Conservation (phyloP, 2,113 vertebrate species). For the Microcebus jonahi region DNA sequence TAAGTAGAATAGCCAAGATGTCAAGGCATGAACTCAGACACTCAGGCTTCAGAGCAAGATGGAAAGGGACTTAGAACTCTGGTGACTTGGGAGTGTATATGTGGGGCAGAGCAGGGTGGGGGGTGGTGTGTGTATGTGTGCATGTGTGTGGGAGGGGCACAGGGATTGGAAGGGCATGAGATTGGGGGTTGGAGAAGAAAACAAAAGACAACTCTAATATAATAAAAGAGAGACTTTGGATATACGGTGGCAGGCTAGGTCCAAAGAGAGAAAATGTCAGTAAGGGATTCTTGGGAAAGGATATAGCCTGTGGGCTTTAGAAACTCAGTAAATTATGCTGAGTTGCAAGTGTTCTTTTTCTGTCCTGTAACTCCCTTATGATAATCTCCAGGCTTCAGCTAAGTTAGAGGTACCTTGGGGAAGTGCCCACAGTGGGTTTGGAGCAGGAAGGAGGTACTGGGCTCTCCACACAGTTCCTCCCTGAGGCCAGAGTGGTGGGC, state of each 20-base stretch:
- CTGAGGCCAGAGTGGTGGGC: background rate
- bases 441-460: background rate
- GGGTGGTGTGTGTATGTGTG: rapidly evolving
- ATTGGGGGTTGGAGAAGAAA: background rate
- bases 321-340: background rate
- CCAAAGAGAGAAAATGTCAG: background rate
- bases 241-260: background rate
- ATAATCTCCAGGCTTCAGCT: background rate
- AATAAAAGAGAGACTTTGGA: background rate
- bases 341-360: background rate
- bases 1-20: background rate
- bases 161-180: background rate
- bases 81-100: background rate
- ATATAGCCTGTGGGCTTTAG: background rate
- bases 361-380: background rate
- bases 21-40: background rate
- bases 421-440: background rate
- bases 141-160: no score
- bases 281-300: background rate
- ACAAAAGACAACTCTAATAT: background rate
- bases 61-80: background rate
- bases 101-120: background rate
- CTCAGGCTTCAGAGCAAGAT: background rate
- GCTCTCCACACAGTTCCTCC: background rate
- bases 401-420: background rate